These are phyloP conservation scores for Glaucomys volans DNA, from an alignment of 2,113 vertebrate genomes.

Conservation along the genomic window DNA sequence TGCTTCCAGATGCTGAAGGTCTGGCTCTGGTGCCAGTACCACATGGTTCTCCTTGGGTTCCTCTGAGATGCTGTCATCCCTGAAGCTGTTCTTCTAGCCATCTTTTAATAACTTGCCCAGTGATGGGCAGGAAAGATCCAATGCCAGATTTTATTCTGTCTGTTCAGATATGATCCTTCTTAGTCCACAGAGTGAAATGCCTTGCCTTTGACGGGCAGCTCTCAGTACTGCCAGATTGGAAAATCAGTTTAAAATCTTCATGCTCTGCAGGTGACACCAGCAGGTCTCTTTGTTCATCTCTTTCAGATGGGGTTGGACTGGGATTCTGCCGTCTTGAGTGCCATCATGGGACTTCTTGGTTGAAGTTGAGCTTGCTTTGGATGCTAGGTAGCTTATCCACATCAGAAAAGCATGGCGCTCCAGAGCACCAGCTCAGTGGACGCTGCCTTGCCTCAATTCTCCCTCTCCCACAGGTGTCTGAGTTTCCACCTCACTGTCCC, in stretches of 20 bases:
- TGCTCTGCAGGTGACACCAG: conserved; percentile 92
- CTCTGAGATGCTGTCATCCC: conserved; percentile 68
- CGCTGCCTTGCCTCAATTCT: too few relatives aligned
- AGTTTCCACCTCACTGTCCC: too few relatives aligned
- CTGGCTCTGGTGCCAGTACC: conserved; percentile 17
- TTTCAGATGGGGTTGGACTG: conserved; percentile 82
- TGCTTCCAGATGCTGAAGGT: conserved; percentile 40
- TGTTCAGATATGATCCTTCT: conserved; percentile 72
- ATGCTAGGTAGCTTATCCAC: conserved; percentile 68
- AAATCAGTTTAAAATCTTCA: conserved; percentile 87
- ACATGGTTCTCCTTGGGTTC: conserved; percentile 70
- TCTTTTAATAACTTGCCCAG: conserved; percentile 72
- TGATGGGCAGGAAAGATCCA: conserved; percentile 81
- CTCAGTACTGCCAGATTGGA: conserved; percentile 86
- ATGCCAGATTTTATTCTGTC: conserved; percentile 88
- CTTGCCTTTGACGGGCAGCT: conserved; percentile 85
- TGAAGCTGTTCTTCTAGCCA: conserved; percentile 73
- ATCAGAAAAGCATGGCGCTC: conserved; percentile 87
- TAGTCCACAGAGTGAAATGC: conserved; percentile 86
- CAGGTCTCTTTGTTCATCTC: conserved; percentile 91
- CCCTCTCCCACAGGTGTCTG: too few relatives aligned
- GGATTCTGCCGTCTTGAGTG: conserved; percentile 82
- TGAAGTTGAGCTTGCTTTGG: conserved; percentile 78
- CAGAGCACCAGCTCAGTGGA: neutral
- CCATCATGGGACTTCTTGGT: conserved; percentile 83